Evolutionary conservation across 2,888 invertebrate species (phyloP).

Genomic region (Iselma pallidipennis): DNA sequence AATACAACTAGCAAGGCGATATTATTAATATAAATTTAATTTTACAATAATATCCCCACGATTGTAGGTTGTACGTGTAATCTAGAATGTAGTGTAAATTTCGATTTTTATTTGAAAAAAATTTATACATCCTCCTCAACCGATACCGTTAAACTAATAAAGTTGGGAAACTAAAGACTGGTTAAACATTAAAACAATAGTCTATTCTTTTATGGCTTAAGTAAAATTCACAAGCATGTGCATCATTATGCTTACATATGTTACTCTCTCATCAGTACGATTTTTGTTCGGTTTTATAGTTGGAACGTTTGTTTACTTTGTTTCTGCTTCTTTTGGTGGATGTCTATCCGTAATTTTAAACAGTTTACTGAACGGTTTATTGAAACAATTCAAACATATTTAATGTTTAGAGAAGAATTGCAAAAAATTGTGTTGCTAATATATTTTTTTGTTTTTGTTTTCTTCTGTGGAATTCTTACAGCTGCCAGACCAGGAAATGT

Average conservation of each 20-base stretch:
- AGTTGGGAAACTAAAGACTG: conserved; percentile 2
- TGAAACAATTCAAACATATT: not conserved
- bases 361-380: not conserved
- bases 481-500: conserved; percentile 85
- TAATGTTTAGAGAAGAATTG: not conserved
- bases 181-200: conserved; percentile 7
- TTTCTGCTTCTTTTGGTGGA: not conserved
- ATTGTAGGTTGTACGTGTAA: too few species aligned
- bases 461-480: conserved; percentile 55
- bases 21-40: not conserved
- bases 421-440: not conserved
- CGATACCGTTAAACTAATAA: conserved; percentile 8
- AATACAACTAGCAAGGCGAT: too few species aligned
- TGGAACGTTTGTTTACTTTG: not conserved
- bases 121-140: too few species aligned
- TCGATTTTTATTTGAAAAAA: not conserved
- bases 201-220: conserved; percentile 8
- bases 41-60: not conserved
- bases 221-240: conserved; percentile 10
- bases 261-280: too few species aligned
- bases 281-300: too few species aligned
- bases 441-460: not conserved
- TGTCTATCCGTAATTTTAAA: not conserved
- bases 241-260: conserved; percentile 11
- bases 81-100: too few species aligned